Conservation (phyloP, 2,113 vertebrate genomes). For the Azemiops feae region DNA sequence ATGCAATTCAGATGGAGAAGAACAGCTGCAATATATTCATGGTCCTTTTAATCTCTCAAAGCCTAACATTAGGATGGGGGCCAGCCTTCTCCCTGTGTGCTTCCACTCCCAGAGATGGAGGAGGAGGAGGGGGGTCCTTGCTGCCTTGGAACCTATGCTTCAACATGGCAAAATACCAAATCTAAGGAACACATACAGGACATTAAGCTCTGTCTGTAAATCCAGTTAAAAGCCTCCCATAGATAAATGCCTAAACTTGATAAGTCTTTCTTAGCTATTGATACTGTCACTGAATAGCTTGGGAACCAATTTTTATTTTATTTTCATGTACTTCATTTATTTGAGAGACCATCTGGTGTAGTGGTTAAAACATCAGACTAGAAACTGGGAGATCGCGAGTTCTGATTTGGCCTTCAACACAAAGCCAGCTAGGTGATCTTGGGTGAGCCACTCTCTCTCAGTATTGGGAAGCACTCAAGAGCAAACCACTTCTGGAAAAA, state of each 20-base stretch:
- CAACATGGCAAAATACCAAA: neutral
- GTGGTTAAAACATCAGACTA: neutral
- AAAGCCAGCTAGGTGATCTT: neutral
- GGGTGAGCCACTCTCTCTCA: neutral
- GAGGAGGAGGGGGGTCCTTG: neutral
- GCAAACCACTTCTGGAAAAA: neutral
- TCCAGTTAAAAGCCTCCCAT: neutral
- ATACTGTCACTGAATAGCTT: neutral
- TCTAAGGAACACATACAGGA: neutral
- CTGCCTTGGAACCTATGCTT: neutral
- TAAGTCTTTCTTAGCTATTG: neutral
- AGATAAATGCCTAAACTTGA: neutral
- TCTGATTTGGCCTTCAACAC: neutral
- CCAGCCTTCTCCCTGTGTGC: neutral
- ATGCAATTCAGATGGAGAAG: neutral
- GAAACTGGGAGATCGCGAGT: neutral
- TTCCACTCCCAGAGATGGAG: neutral
- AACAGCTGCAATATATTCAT: neutral
- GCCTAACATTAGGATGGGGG: neutral
- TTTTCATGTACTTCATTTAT: neutral
- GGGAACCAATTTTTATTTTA: neutral
- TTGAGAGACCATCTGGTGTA: neutral
- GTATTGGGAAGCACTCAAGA: neutral
- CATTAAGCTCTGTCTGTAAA: neutral
- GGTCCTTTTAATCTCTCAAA: neutral